These are phyloP conservation scores for Trissonchulus sp. DNA, from an alignment of 2,888 invertebrate genomes.

Conservation along the genomic window DNA sequence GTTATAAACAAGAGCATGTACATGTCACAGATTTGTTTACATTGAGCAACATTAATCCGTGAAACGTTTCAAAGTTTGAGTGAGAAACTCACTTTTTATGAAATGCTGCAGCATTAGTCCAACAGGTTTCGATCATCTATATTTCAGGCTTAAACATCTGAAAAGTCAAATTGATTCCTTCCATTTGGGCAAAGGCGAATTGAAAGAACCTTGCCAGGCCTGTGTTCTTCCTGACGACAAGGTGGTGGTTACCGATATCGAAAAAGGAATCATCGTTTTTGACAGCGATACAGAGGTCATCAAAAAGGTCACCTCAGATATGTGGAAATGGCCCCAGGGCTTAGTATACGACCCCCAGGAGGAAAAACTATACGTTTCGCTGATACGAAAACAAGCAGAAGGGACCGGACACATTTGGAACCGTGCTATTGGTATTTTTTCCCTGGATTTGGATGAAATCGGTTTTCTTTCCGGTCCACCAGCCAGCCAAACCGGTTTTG, in stretches of 20 bases:
- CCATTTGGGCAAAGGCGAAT: constrained; percentile 24
- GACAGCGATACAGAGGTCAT: constrained; percentile 30
- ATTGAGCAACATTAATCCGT: no score
- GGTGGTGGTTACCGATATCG: constrained; percentile 31
- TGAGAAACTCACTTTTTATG: no score
- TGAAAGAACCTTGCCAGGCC: constrained; percentile 31
- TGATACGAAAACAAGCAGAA: not conserved
- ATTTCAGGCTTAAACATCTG: constrained; percentile 29
- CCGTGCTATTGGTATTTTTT: constrained; percentile 18
- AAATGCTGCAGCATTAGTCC: no score
- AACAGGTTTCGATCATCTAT: no score
- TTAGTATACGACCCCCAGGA: constrained; percentile 30
- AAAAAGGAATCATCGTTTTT: constrained; percentile 31
- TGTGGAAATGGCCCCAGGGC: constrained; percentile 36
- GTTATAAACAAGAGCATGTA: no score
- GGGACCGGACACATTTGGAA: not conserved
- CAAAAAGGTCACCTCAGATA: not conserved
- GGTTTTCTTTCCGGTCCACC: constrained; percentile 24
- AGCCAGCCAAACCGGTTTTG: constrained; percentile 10
- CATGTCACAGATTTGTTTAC: no score
- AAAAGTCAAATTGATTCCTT: constrained; percentile 32
- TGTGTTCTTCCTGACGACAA: constrained; percentile 32
- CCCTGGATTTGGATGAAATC: constrained; percentile 10
- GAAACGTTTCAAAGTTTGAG: no score
- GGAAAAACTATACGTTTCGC: constrained; percentile 2